Percentiles rank a stretch among this genome's conserved stretches.
phyloP scores from a whole-genome alignment of 2,888 invertebrate species.

The Tenthredo distinguenda region DNA sequence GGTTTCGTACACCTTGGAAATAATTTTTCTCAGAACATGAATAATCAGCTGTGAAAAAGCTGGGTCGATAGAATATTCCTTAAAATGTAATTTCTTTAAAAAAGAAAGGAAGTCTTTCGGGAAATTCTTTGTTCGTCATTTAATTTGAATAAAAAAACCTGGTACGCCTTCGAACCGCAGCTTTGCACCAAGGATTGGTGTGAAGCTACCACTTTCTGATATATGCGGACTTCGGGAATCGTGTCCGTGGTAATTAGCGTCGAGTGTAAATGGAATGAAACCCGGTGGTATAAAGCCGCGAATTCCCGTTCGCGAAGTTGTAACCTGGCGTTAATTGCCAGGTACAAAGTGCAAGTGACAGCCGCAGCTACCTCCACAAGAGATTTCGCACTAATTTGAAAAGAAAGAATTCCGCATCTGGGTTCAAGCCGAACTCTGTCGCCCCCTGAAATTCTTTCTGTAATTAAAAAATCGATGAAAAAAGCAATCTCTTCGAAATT shows the following conservation, averaged over 20 bases:
- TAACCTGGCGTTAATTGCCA: slow-evolving; percentile 8
- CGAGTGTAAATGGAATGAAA: neutral
- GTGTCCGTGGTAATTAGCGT: slow-evolving; percentile 2
- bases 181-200: neutral
- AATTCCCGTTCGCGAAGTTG: slow-evolving; percentile 6
- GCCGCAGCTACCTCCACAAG: neutral
- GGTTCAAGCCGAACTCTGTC: neutral
- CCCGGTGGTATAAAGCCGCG: slow-evolving; percentile 6
- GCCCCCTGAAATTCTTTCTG: neutral
- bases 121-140: neutral
- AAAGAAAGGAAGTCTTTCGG: neutral
- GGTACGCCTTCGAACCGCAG: neutral
- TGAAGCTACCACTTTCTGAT: neutral
- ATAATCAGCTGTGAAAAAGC: too few relatives aligned
- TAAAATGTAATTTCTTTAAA: too few relatives aligned
- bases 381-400: slow-evolving; percentile 9
- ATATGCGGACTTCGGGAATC: neutral
- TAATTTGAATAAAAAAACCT: neutral
- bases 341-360: slow-evolving; percentile 23
- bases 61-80: too few relatives aligned
- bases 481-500: neutral
- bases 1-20: too few relatives aligned
- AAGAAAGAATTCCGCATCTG: slow-evolving; percentile 4
- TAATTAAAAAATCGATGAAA: neutral
- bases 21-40: too few relatives aligned